These are phyloP conservation scores for Vimba vimba DNA, from an alignment of 2,113 vertebrate species.

Conservation along the genomic window DNA sequence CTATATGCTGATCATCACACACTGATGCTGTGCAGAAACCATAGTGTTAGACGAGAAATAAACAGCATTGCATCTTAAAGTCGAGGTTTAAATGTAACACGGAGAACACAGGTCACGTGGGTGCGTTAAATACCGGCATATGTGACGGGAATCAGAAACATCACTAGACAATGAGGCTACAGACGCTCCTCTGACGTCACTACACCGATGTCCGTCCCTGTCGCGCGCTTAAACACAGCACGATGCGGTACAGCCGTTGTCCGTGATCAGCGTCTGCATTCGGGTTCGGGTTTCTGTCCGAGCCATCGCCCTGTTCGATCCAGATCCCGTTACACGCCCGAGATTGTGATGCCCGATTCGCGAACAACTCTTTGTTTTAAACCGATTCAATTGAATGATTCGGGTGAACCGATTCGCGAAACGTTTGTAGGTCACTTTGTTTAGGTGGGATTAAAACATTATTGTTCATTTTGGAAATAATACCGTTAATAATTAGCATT, in stretches of 20 bases:
- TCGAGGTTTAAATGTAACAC: neutral
- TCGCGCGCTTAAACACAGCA: neutral
- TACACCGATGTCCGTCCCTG: neutral
- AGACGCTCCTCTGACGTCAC: conserved; percentile 15
- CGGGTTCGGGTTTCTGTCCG: neutral
- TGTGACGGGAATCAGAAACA: neutral
- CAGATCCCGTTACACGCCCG: conserved; percentile 3
- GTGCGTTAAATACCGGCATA: neutral
- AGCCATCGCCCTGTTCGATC: neutral
- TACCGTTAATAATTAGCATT: neutral
- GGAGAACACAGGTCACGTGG: neutral
- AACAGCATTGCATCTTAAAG: neutral
- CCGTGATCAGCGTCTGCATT: neutral
- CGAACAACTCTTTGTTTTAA: neutral
- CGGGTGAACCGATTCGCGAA: neutral
- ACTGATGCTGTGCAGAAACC: neutral
- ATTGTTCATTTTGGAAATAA: too few relatives aligned
- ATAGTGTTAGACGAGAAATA: neutral
- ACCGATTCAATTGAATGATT: neutral
- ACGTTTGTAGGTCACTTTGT: too few relatives aligned
- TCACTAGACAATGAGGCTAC: neutral
- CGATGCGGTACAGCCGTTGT: too few relatives aligned
- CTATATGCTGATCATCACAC: neutral
- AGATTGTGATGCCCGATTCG: neutral
- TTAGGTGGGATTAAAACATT: neutral